Base-by-base conservation (phyloP, 2,797 vertebrate genomes). In the Remorina albescens region DNA sequence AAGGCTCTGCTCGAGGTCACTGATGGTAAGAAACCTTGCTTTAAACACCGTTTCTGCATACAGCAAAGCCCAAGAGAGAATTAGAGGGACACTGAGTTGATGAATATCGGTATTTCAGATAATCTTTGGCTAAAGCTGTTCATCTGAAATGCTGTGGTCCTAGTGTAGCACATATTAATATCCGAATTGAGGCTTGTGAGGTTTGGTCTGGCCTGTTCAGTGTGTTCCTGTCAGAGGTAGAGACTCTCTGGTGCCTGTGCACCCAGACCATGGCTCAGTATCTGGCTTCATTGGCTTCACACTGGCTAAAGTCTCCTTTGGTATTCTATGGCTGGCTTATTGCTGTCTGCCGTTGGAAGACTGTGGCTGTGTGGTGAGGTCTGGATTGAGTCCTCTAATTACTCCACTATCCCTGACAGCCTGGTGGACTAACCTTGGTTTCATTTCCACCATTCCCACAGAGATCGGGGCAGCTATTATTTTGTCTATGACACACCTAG, bases 1-100 rank as follows among this genome's bases (percentile, higher is more conserved):
- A 99, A 99, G 90, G 98, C 97, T 53, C 95, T 98, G 86, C 93
- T 99, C 82, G 98, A 99, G 93, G 97, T 99, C 84, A 98, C 97
- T 5, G 98, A 99, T 82, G 97, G 98, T 99, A 96, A 95, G 92
- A 73, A 71, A 21, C 32, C 32, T 30, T 65, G 3, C 21, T 71
- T 55, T 32, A 49, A 62, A 72, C 16, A 32, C 32, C 36, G 25
- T 84, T 59, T 44, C 53, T 72, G 51, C 59, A 60, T 34, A 42
- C 25, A 60, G 53, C 30, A n/a, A 71, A 62, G 56, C 57, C 53
- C 57, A 36, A n/a, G 19, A 51, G 26, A 79, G 71, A 72, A 64
- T 69, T 62, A 68, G 30, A 66, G 49, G 55, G 84, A 62, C 25
- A 72, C 36, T 67, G 66, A 71, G 70, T 67, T 71, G 71, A 87